Percentiles rank a stretch among this genome's conserved stretches.
Conservation (phyloP, 2,797 vertebrate genomes). For the Austrolebias charrua region DNA sequence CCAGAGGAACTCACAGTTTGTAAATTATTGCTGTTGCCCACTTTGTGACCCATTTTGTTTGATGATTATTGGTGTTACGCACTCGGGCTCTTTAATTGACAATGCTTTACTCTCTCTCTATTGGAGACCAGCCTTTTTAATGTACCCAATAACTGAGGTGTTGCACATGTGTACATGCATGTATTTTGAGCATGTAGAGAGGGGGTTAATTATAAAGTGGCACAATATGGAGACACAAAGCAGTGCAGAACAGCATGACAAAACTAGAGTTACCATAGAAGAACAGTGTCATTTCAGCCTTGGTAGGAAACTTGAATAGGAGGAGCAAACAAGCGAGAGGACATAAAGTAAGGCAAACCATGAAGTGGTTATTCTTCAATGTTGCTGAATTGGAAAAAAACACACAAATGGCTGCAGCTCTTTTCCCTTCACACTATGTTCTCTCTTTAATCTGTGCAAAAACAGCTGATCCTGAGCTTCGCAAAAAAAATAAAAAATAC, state of each 20-base stretch:
- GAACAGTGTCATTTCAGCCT: slow-evolving; percentile 31
- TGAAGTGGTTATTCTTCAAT: slow-evolving; percentile 22
- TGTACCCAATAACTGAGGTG: slow-evolving; percentile 34
- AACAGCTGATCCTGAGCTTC: slow-evolving; percentile 37
- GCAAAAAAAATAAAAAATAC: slow-evolving; percentile 48
- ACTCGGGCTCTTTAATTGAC: slow-evolving; percentile 64
- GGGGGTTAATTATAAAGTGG: slow-evolving; percentile 69
- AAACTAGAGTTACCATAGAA: slow-evolving; percentile 38
- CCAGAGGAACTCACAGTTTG: slow-evolving; percentile 38
- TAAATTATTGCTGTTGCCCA: slow-evolving; percentile 20
- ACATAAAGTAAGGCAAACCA: slow-evolving; percentile 1
- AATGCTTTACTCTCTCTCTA: slow-evolving; percentile 20
- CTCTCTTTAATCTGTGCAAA: slow-evolving; percentile 43
- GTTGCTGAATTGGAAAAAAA: slow-evolving; percentile 31
- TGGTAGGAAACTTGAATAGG: slow-evolving; percentile 7
- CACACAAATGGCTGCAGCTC: slow-evolving; percentile 25
- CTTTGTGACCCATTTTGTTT: neutral
- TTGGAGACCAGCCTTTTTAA: slow-evolving; percentile 49
- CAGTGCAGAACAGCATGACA: slow-evolving; percentile 33
- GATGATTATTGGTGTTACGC: slow-evolving; percentile 41
- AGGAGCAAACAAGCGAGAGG: slow-evolving; percentile 11
- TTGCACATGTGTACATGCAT: slow-evolving; percentile 27
- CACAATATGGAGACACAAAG: slow-evolving; percentile 28
- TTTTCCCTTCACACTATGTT: slow-evolving; percentile 19
- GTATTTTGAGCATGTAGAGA: slow-evolving; percentile 59